phyloP scores from a whole-genome alignment of 1,140 invertebrate species.

The Meloidogyne hapla region DNA sequence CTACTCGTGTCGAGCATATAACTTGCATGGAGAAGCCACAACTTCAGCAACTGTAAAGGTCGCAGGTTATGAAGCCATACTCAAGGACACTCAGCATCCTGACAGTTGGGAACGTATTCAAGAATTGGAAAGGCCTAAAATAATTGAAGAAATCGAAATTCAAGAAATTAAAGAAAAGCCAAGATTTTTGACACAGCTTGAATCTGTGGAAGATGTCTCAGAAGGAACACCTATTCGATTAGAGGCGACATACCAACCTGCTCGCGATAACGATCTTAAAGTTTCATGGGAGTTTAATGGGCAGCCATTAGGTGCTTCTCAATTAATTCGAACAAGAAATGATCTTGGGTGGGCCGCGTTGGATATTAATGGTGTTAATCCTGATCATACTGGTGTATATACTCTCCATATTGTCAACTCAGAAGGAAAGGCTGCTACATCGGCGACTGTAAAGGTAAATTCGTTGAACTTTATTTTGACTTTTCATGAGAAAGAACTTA shows the following conservation, averaged over 20 bases:
- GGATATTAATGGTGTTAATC: conserved; percentile 58
- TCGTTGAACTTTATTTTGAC: background rate
- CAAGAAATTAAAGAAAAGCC: conserved; percentile 61
- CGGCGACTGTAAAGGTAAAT: conserved; percentile 72
- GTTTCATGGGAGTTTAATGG: conserved; percentile 59
- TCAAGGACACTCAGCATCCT: conserved; percentile 54
- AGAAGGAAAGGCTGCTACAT: conserved; percentile 68
- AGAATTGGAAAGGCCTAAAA: conserved; percentile 56
- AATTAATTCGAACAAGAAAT: conserved; percentile 53
- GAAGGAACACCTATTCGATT: conserved; percentile 89
- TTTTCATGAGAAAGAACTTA: background rate
- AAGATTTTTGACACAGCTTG: conserved; percentile 58
- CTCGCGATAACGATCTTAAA: conserved; percentile 42
- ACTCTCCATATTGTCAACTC: conserved; percentile 60
- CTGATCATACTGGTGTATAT: conserved; percentile 61
- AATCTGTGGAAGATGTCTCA: conserved; percentile 55
- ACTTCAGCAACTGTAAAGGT: conserved; percentile 84
- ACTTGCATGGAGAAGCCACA: conserved; percentile 83
- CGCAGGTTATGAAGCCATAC: conserved; percentile 64
- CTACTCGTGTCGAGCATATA: conserved; percentile 88
- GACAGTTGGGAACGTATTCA: conserved; percentile 56
- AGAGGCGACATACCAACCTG: conserved; percentile 87
- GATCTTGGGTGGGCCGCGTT: conserved; percentile 61
- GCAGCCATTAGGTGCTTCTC: conserved; percentile 55
- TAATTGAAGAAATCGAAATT: conserved; percentile 56